Evolutionary conservation across 2,888 invertebrate genomes (phyloP), one percentile per base, ranked within the genome.

Genomic region (Leuctra nigra): DNA sequence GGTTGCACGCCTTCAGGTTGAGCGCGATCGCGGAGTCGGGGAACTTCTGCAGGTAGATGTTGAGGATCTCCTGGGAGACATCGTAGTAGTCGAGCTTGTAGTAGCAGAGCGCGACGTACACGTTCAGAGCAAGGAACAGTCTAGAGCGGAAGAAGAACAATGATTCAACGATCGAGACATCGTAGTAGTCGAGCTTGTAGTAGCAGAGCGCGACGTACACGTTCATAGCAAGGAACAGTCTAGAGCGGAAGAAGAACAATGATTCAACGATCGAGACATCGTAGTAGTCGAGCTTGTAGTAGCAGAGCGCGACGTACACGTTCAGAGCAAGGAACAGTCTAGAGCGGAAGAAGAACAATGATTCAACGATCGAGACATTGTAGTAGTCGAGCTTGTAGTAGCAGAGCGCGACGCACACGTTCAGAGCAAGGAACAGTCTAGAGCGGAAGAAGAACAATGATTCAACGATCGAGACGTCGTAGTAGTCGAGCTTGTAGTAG

Each of bases 331-430:
- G 76, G 72, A 85, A 92, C 54, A 91, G 89, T 64, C 94, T 93
- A 72, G 24, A 29, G 11, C 29, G 29, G 6, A 11, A 29, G 7
- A 29, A 29, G 29, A n/a, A n/a, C n/a, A n/a, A n/a, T n/a, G n/a
- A n/a, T n/a, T n/a, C n/a, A n/a, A n/a, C n/a, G n/a, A n/a, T n/a
- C 0, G 97, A 95, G 47, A 96, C 95, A 72, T 98, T 98, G 69
- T 95, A 98, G 71, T 96, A 98, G 73, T 98, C 98, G 66, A 98
- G 75, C 72, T 99, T 98, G 74, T 98, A 99, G 73, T 98, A 98
- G 69, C 98, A 99, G 14, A 98, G 75, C 0, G 97, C 98, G 57
- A 98, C 87, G 71, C 99, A 98, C 3, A 98, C 94, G 73, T 99
- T 97, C 58, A 99, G 73, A 1, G 98, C 98, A 69, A 96, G 76